Evolutionary conservation across 2,797 vertebrate species (phyloP), one percentile per base, ranked within the genome.

Genomic region (Hyperoplus lanceolatus): DNA sequence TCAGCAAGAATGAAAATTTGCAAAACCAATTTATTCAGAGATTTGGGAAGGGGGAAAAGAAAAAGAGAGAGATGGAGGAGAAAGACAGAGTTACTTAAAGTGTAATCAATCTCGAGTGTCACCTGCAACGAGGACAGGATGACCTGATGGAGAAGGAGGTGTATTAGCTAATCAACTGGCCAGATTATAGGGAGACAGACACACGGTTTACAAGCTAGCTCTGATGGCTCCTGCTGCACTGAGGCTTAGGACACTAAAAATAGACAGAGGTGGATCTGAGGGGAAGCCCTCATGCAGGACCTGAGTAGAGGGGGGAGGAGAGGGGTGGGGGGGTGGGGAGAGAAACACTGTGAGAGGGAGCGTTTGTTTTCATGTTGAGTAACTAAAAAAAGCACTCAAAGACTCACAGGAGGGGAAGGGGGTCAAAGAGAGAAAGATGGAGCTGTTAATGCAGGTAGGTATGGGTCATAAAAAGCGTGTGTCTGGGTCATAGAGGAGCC

Each of bases 201-300:
- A 8, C 65, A 63, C 72, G 73, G 77, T 87, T 88, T 77, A 89
- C 70, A 85, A 78, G 61, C 56, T 55, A 60, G 51, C 48, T 57
- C 58, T 59, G 39, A 67, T 45, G 69, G 69, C 79, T 80, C 69
- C 73, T 82, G 80, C 54, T 70, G 65, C 68, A 75, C 67, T 0
- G 18, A 62, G 39, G 83, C 74, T 93, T 88, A 89, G 60, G 45
- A 56, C 29, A 72, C 62, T 86, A 85, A 87, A 90, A 87, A 92
- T 88, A 93, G 72, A 76, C 54, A 8, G 54, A 80, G 75, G 70
- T 81, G 82, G 87, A 87, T 80, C 50, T 87, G 48, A 79, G 72
- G 63, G 74, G 64, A 83, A 87, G 73, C 79, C 79, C 71, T 89
- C 70, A 73, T 68, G 66, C 29, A 29, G 15, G 18, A 86, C 75